These are phyloP conservation scores for Chaitophorus viminalis DNA, from an alignment of 2,888 invertebrate genomes.

Conservation along the genomic window DNA sequence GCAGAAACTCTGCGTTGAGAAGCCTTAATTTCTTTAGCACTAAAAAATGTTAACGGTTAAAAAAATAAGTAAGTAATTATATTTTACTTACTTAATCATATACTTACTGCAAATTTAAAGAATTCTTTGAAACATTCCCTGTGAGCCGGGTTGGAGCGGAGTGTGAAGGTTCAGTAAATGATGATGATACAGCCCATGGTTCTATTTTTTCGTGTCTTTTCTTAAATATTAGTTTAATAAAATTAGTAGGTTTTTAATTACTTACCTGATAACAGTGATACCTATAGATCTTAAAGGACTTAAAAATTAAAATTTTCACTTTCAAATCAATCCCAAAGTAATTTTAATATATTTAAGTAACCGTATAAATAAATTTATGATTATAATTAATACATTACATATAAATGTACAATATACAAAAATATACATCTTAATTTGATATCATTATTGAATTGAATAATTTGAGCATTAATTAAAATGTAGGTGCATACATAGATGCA, in stretches of 20 bases:
- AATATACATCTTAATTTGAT: too few species aligned
- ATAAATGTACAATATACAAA: too few species aligned
- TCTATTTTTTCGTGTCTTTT: slow-evolving; percentile 12
- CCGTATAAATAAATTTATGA: background rate
- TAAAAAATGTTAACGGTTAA: slow-evolving; percentile 3
- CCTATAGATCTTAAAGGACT: too few species aligned
- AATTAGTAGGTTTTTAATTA: too few species aligned
- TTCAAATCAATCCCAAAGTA: background rate
- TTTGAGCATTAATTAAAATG: too few species aligned
- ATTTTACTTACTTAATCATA: background rate
- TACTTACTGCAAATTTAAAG: slow-evolving; percentile 24
- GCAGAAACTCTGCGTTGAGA: slow-evolving; percentile 70
- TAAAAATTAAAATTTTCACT: background rate
- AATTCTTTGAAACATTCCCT: slow-evolving; percentile 35
- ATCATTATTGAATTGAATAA: too few species aligned
- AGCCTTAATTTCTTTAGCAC: slow-evolving; percentile 63
- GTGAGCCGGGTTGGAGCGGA: slow-evolving; percentile 36
- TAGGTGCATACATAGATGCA: too few species aligned
- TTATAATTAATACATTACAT: too few species aligned
- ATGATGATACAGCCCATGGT: slow-evolving; percentile 13
- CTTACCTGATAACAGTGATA: too few species aligned
- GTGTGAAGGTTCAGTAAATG: slow-evolving; percentile 51
- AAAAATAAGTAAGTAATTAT: too few species aligned
- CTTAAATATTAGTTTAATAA: slow-evolving; percentile 17
- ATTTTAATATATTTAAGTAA: background rate